phyloP scores from a whole-genome alignment of 2,797 vertebrate genomes.

The Enteromius fasciolatus region DNA sequence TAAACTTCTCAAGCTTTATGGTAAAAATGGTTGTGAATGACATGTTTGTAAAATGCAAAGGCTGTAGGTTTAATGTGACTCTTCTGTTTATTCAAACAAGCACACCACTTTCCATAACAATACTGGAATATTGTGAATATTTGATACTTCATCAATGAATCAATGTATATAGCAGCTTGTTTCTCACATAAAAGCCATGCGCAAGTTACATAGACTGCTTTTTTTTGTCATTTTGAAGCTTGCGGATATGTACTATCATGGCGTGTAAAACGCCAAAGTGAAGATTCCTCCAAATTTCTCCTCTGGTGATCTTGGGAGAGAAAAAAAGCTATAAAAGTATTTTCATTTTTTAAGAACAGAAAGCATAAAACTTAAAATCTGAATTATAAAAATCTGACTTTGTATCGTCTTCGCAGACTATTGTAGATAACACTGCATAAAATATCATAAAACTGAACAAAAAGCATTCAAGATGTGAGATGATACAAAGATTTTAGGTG shows the following conservation, averaged over 20 bases:
- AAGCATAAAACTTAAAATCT: not conserved
- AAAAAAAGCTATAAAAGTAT: not conserved
- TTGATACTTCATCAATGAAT: not conserved
- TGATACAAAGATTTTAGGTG: constrained; percentile 16
- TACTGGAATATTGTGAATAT: not conserved
- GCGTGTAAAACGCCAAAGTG: not conserved
- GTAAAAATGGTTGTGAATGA: not conserved
- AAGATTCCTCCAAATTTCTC: not conserved
- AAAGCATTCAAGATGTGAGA: not conserved
- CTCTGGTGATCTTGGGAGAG: not conserved
- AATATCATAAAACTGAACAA: constrained; percentile 1
- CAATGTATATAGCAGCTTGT: not conserved
- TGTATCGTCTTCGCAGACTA: not conserved
- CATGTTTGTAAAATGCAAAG: not conserved
- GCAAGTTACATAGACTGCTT: not conserved
- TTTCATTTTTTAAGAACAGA: not conserved
- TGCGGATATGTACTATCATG: not conserved
- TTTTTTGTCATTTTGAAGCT: not conserved
- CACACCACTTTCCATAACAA: not conserved
- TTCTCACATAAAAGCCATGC: too few relatives aligned
- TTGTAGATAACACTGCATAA: not conserved
- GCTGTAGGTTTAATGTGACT: not conserved
- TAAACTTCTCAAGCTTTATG: not conserved
- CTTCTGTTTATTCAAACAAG: not conserved
- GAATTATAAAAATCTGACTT: not conserved